Conservation (phyloP, 1,140 invertebrate genomes). For the Diachasmimorpha longicaudata region DNA sequence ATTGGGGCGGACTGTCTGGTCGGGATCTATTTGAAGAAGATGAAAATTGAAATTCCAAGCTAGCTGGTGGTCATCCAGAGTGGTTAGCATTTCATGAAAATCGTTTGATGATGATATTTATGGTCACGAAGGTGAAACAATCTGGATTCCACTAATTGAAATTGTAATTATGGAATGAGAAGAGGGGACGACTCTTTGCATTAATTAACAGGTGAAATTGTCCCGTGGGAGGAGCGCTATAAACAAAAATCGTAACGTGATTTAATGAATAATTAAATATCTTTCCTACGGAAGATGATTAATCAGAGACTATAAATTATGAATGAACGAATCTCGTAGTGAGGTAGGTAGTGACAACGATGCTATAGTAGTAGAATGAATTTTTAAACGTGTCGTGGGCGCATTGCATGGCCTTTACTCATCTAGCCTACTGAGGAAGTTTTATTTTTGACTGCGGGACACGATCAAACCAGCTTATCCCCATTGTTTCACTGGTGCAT, state of each 20-base stretch:
- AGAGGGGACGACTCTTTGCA: too few species aligned
- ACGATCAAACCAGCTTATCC: background rate
- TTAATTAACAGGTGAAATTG: too few species aligned
- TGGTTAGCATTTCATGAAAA: background rate
- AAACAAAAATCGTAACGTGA: too few species aligned
- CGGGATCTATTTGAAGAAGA: too few species aligned
- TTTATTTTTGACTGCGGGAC: conserved; percentile 1
- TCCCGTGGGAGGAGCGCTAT: too few species aligned
- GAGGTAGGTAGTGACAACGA: background rate
- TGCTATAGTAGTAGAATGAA: background rate
- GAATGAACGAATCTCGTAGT: background rate
- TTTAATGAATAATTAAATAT: too few species aligned
- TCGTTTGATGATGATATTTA: background rate
- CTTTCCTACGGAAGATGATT: too few species aligned
- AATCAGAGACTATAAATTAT: background rate
- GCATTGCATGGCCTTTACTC: conserved; percentile 28
- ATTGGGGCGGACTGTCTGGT: too few species aligned
- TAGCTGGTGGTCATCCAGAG: background rate
- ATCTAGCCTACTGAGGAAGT: background rate
- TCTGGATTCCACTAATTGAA: too few species aligned
- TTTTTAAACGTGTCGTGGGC: conserved; percentile 39
- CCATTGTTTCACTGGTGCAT: background rate
- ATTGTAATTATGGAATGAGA: too few species aligned
- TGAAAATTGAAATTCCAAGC: too few species aligned
- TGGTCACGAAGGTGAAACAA: background rate